These are phyloP conservation scores for Parazoanthus darwini DNA, from an alignment of 92 coral and sea anemone genomes.

Conservation along the genomic window DNA sequence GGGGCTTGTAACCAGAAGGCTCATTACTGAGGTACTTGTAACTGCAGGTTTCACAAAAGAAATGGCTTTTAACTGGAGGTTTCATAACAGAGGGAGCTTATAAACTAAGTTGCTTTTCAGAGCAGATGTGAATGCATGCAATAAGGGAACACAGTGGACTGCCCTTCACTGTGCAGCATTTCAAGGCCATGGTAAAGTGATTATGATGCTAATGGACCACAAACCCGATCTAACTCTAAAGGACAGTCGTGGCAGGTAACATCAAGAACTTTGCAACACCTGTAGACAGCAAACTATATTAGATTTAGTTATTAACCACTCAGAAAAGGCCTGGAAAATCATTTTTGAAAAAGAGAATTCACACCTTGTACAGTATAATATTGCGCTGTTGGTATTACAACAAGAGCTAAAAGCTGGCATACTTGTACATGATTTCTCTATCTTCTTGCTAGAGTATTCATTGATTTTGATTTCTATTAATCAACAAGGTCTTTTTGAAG, in stretches of 20 bases:
- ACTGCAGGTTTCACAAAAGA: too few relatives aligned
- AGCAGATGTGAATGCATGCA: constrained; percentile 76
- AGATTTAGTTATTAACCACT: too few relatives aligned
- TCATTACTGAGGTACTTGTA: background rate
- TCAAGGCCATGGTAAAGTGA: constrained; percentile 91
- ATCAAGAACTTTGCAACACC: background rate
- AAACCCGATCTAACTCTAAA: constrained; percentile 64
- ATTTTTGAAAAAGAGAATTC: background rate
- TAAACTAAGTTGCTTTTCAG: background rate
- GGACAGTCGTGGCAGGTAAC: constrained; percentile 79
- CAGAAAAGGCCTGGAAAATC: too few relatives aligned
- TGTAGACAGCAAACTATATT: too few relatives aligned
- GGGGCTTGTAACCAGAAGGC: background rate
- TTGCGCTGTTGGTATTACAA: too few relatives aligned
- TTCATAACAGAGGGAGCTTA: too few relatives aligned
- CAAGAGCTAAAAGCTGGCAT: too few relatives aligned
- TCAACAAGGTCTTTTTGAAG: too few relatives aligned
- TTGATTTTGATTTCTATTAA: too few relatives aligned
- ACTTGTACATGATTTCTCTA: too few relatives aligned
- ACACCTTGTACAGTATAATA: background rate
- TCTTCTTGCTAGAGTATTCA: too few relatives aligned
- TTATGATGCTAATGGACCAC: constrained; percentile 75
- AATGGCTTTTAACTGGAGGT: too few relatives aligned
- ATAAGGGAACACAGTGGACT: constrained; percentile 83
- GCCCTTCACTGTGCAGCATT: constrained; percentile 90